Evolutionary conservation across 2,113 vertebrate species (phyloP), one percentile per base, ranked within the genome.

Genomic region (Epinephelus moara): DNA sequence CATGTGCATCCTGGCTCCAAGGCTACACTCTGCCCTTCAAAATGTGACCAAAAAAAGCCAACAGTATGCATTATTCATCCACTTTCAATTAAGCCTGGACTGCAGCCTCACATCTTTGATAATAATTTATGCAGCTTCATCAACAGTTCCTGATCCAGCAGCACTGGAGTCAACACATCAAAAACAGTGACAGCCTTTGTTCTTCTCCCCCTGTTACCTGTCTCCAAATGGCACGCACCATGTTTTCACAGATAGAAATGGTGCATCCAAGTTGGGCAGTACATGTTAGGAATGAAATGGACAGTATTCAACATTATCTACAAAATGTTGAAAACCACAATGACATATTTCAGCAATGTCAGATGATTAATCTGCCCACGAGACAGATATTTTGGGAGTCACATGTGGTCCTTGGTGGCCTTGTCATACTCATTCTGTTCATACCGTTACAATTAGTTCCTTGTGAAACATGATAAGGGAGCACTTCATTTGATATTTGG

Each of bases 1-100:
- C 81, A 72, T 55, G 55, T 50, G 13, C 25, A 79, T 79, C 30
- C 59, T 71, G 49, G 56, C 52, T 75, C 45, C 75, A 82, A 80
- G 77, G 83, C 75, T 68, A 55, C 6, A 82, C 60, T 70, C 27
- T 90, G 75, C 62, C 88, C 86, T 91, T 88, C 66, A 89, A 85
- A 30, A 88, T 84, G 72, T 75, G 67, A 78, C 84, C 75, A 57
- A 64, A 74, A 68, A 73, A 84, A 81, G 62, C 27, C 63, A 87
- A 70, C 59, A 57, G 40, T 37, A 91, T 94, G 89, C 85, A 94
- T 93, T 93, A 94, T 93, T 94, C 90, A 93, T 90, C 33, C 42
- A 14, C 76, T 85, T 89, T 90, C 80, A 94, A 93, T 94, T 94
- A 93, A 84, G 85, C 60, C 78, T 64, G 75, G 81, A 79, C 80